These are phyloP conservation scores for Thunnus thynnus DNA, from an alignment of 2,113 vertebrate genomes.

Conservation along the genomic window DNA sequence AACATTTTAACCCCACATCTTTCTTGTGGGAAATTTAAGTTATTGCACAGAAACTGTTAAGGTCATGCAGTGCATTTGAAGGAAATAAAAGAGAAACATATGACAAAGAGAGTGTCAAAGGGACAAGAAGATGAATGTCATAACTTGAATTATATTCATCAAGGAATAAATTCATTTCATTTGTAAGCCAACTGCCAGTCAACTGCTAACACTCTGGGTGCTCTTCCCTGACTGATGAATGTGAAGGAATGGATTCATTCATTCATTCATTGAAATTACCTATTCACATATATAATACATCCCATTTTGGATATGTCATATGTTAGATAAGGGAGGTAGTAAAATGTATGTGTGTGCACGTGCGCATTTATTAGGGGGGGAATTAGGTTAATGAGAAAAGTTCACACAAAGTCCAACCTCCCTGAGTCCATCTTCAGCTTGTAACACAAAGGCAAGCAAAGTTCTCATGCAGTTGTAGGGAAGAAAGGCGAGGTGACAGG, in stretches of 20 bases:
- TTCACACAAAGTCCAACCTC: constrained; percentile 86
- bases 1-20: neutral
- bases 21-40: neutral
- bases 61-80: neutral
- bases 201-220: neutral
- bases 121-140: neutral
- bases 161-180: neutral
- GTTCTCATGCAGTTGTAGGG: constrained; percentile 77
- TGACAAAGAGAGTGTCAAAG: neutral
- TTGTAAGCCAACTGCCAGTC: neutral
- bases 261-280: constrained; percentile 17
- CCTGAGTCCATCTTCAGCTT: constrained; percentile 78
- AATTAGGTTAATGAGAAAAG: constrained; percentile 85
- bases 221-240: neutral
- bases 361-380: constrained; percentile 45
- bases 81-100: neutral
- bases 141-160: neutral
- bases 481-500: constrained; percentile 82
- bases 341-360: constrained; percentile 29
- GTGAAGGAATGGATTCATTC: constrained; percentile 10
- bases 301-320: constrained; percentile 8
- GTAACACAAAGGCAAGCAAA: constrained; percentile 75
- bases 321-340: constrained; percentile 9
- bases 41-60: neutral
- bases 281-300: neutral